Percentiles rank a stretch among this genome's conserved stretches.
Conservation (phyloP, 2,888 invertebrate species). For the Andrena dorsata region DNA sequence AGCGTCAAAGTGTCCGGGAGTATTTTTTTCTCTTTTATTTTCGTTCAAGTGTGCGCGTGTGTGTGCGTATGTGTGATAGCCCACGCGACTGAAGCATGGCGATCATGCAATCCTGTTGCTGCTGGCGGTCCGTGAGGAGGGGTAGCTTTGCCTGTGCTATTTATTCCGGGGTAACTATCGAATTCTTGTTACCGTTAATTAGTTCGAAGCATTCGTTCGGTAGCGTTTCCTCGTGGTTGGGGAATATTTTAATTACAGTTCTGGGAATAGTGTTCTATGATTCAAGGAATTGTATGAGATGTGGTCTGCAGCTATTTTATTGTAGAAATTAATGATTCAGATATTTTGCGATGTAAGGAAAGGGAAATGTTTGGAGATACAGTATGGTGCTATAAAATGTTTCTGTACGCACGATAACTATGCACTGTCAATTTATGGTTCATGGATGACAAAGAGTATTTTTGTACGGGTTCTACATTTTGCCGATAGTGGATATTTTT, state of each 20-base stretch:
- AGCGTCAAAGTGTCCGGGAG: neutral
- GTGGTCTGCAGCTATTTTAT: no score
- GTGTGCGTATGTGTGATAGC: neutral
- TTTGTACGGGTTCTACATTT: neutral
- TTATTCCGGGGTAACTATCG: constrained; percentile 89
- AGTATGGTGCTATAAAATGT: no score
- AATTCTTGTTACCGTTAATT: neutral
- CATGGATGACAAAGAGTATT: no score
- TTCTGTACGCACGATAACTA: no score
- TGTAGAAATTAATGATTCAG: no score
- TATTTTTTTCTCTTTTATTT: neutral
- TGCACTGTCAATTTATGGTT: no score
- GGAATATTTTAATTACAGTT: no score
- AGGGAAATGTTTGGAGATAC: no score
- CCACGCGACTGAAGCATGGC: constrained; percentile 86
- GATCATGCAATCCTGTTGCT: constrained; percentile 91
- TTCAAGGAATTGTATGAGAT: no score
- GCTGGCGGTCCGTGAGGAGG: constrained; percentile 90
- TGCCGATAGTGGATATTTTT: neutral
- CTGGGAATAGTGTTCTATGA: no score
- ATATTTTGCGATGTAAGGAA: no score
- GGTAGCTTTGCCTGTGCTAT: constrained; percentile 91
- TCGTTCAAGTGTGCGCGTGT: neutral
- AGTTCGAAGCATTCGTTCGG: neutral
- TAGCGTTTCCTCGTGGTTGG: no score